Conservation (phyloP, 2,113 vertebrate genomes). For the Heterocephalus glaber region DNA sequence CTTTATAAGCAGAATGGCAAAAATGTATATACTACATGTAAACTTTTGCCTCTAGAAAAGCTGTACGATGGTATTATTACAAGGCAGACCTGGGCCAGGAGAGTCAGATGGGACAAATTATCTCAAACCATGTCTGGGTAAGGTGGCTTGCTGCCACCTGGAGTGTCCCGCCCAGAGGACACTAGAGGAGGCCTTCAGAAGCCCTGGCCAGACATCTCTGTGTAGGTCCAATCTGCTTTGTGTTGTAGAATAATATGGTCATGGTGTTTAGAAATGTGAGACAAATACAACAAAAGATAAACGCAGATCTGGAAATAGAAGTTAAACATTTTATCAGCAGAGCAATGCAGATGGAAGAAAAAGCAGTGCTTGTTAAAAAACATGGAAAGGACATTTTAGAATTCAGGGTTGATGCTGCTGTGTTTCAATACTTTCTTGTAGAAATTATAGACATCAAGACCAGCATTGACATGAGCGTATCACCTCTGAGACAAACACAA, state of each 20-base stretch:
- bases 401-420: conserved; percentile 66
- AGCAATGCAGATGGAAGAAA: conserved; percentile 86
- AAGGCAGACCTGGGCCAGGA: not conserved
- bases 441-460: not conserved
- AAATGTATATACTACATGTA: too few relatives aligned
- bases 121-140: not conserved
- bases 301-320: conserved; percentile 83
- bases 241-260: not conserved
- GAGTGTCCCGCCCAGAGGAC: not conserved
- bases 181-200: not conserved
- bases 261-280: conserved; percentile 85
- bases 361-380: conserved; percentile 81
- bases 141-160: too few relatives aligned
- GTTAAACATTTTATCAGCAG: conserved; percentile 86
- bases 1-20: not conserved
- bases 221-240: not conserved
- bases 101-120: not conserved
- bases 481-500: conserved; percentile 36
- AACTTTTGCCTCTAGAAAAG: not conserved
- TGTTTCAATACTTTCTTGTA: rapidly evolving
- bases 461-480: rapidly evolving
- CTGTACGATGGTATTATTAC: not conserved
- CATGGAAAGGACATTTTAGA: not conserved
- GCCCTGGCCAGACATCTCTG: rapidly evolving
- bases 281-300: conserved; percentile 86